Base-by-base conservation (phyloP, 2,113 vertebrate species). In the Oxyura jamaicensis region DNA sequence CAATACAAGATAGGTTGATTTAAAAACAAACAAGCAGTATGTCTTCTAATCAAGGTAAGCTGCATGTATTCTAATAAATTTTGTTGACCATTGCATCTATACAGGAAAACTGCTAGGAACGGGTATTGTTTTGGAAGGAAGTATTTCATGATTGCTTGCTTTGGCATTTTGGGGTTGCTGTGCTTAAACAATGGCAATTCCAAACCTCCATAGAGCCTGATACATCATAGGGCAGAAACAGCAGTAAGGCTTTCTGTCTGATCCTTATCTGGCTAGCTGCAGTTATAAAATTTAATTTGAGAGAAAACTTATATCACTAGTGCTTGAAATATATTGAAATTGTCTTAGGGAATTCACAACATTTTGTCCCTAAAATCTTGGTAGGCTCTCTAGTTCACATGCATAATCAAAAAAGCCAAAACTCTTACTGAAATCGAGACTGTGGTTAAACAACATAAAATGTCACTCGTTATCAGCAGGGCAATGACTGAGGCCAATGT, bases 331-430 rank as follows among this genome's bases (percentile, higher is more conserved):
- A 52, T 8, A 22, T 44, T 50, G 28, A 63, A 84, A 81, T 56
- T 59, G 21, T 68, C 36, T 52, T 17, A 1, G 23, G 58, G 88
- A 85, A 80, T 56, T 83, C 0, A 4, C 42, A 76, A 33, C 26
- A 6, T 42, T 87, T 77, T 79, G 60, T 48, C 44, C 13, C 36
- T 79, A 72, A 56, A 84, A 68, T 55, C 69, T 56, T 6, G 52
- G 58, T 52, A 53, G 62, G 66, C 31, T 94, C 39, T 26, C 48
- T 39, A 56, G 33, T 39, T 87, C 21, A 8, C 31, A 6, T 10
- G 14, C 4, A 35, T 23, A 29, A 36, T 35, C 25, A 44, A 41
- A 50, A 5, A 0, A 33, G 5, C 15, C 17, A 8, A 3, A 60
- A 44, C 33, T 35, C 55, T 10, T 60, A 26, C 33, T 18, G 44